Evolutionary conservation across 2,888 invertebrate species (phyloP), one percentile per base, ranked within the genome.

Genomic region (Cheilosia urbana): DNA sequence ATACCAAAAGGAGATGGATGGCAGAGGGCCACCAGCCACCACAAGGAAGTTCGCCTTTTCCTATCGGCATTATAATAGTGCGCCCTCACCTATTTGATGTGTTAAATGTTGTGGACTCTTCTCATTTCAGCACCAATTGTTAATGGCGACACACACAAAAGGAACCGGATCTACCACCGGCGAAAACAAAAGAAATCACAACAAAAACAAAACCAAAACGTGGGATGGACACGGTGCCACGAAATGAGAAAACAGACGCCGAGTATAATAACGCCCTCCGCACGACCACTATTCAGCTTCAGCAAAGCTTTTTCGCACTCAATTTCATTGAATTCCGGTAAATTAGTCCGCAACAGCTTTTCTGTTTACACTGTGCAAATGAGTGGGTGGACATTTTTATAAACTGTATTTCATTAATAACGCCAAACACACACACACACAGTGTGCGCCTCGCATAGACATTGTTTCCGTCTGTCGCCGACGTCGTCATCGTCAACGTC

Each of bases 241-340:
- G 45, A 45, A 65, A 66, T 60, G 79, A 60, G 75, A 21, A 55
- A 62, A 69, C 69, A 37, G 66, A 72, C 45, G 57, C 45, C 51
- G 49, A 55, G 68, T 47, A 62, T 47, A 60, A 75, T 62, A 37
- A 45, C 80, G 27, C 53, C 80, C 65, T 17, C 34, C 45, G 5
- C 27, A 60, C 30, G 51, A 83, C 71, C 76, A 63, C 49, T 62
- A 66, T 62, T 60, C 65, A 68, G 62, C 80, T 62, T 60, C 65
- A 68, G 62, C 80, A 66, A 85, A 79, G 88, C 87, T 88, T 83
- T 87, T 89, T 89, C 89, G 88, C 89, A 89, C 89, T 89, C 88
- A 89, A 89, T 89, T 89, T 89, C 89, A 89, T 88, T 89, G 89
- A 88, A 89, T 88, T 88, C 88, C 89, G 87, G 87, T 88, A 89